Percentiles rank a stretch among this genome's conserved stretches.
phyloP scores from a whole-genome alignment of 2,888 invertebrate genomes.

The Criorhina ranunculi region DNA sequence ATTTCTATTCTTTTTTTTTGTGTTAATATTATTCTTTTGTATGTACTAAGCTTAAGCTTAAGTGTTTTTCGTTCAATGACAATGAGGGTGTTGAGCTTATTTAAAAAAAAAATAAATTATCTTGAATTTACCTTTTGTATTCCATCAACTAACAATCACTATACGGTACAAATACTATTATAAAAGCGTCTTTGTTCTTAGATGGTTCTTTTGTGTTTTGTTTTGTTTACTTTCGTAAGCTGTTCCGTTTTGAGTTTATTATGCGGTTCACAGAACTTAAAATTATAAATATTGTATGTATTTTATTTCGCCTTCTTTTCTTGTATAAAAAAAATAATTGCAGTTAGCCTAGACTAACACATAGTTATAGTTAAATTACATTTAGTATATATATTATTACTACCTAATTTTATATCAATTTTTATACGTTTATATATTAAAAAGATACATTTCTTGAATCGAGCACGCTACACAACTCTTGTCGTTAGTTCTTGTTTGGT shows the following conservation, averaged over 20 bases:
- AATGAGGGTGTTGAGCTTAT: background rate
- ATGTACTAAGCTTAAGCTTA: slow-evolving; percentile 4
- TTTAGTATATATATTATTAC: slow-evolving; percentile 56
- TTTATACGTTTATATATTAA: slow-evolving; percentile 66
- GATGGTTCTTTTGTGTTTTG: slow-evolving; percentile 3
- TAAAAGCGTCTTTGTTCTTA: slow-evolving; percentile 46
- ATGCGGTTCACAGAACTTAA: slow-evolving; percentile 71
- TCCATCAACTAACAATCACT: slow-evolving; percentile 17
- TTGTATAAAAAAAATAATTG: slow-evolving; percentile 61
- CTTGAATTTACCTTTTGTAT: background rate
- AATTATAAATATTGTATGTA: slow-evolving; percentile 33
- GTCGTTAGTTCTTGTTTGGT: slow-evolving; percentile 2
- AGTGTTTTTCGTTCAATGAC: background rate
- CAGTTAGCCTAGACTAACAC: slow-evolving; percentile 65
- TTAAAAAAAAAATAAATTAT: background rate
- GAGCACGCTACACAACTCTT: slow-evolving; percentile 23
- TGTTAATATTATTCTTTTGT: background rate
- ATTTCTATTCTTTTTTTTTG: background rate
- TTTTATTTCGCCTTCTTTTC: slow-evolving; percentile 49
- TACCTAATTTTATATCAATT: slow-evolving; percentile 62
- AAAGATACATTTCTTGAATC: slow-evolving; percentile 53
- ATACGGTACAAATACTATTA: slow-evolving; percentile 24
- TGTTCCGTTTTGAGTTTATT: slow-evolving; percentile 22
- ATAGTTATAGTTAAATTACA: slow-evolving; percentile 68
- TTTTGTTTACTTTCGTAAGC: slow-evolving; percentile 20